Evolutionary conservation across 2,888 invertebrate genomes (phyloP), one percentile per base, ranked within the genome.

Genomic region (Melinaea marsaeus): DNA sequence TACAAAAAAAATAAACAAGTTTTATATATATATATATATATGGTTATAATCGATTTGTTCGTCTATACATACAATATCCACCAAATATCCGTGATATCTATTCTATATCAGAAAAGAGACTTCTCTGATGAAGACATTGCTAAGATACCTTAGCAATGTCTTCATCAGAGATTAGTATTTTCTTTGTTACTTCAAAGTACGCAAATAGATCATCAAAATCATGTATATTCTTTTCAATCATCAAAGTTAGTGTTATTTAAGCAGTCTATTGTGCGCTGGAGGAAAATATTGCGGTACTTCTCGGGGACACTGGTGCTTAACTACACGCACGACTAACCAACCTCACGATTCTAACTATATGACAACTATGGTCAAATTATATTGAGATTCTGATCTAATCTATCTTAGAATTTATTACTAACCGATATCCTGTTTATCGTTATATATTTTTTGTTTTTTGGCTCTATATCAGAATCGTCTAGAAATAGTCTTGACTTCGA

Each of bases 321-420:
- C 75, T 82, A 79, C 83, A 87, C 86, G 87, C 88, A 87, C 87
- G 87, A 86, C 81, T 85, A 81, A 73, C 77, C 78, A 77, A 73
- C 76, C 72, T 84, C 83, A 84, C 78, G 78, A 84, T 79, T 81
- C 71, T 76, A 75, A 78, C 55, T 11, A 55, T 34, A 55, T 55
- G 35, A 33, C 55, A 34, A 34, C 48, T 32, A 9, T 11, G 32
- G 32, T 32, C 32, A 32, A 51, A 32, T 11, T 51, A 22, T 32
- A 51, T 7, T 9, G 13, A 51, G 6, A 22, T 13, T 48, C n/a
- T 48, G 9, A 51, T 51, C 3, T 51, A 51, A 32, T 32, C 51
- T 51, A 7, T 51, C 3, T 32, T 5, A 51, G 2, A 51, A 51
- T 32, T 32, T 32, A 51, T 51, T 22, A 46, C 46, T 7, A n/a